Conservation (phyloP, 92 coral and sea anemone species). For the Muricea muricata region DNA sequence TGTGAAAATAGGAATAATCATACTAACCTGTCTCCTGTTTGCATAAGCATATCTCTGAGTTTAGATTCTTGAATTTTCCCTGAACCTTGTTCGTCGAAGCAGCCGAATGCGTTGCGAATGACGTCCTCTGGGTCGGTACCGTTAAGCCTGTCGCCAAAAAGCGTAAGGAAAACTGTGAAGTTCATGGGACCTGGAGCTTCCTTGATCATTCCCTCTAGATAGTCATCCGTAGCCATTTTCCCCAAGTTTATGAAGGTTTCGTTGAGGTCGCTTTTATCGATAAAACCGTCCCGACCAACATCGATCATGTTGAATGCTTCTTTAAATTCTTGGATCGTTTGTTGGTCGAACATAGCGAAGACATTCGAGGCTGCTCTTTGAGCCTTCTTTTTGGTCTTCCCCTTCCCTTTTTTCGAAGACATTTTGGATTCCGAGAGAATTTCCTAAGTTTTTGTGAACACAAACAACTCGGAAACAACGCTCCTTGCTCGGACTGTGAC, state of each 20-base stretch:
- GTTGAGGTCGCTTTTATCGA: constrained; percentile 84
- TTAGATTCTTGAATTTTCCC: constrained; percentile 86
- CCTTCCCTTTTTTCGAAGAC: constrained; percentile 74
- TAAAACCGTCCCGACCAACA: constrained; percentile 96
- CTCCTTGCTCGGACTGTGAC: constrained; percentile 14
- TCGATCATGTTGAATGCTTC: constrained; percentile 99
- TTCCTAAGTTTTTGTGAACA: neutral
- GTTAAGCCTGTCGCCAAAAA: constrained; percentile 96
- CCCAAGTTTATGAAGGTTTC: constrained; percentile 97
- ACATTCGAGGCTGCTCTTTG: constrained; percentile 97
- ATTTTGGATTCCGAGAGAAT: constrained; percentile 1
- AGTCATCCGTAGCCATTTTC: constrained; percentile 80
- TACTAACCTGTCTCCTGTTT: constrained; percentile 81
- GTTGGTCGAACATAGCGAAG: constrained; percentile 98
- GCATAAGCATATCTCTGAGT: constrained; percentile 73
- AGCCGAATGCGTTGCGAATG: constrained; percentile 87
- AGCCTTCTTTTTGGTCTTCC: constrained; percentile 93
- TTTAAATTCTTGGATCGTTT: constrained; percentile 96
- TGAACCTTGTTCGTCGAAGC: constrained; percentile 80
- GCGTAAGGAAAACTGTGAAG: constrained; percentile 95
- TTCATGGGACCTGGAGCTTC: constrained; percentile 93
- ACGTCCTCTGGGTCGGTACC: constrained; percentile 99
- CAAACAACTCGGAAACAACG: neutral
- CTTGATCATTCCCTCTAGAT: constrained; percentile 81
- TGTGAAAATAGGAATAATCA: neutral